These are phyloP conservation scores for Glyptemys insculpta DNA, from an alignment of 2,797 vertebrate species.

Conservation along the genomic window DNA sequence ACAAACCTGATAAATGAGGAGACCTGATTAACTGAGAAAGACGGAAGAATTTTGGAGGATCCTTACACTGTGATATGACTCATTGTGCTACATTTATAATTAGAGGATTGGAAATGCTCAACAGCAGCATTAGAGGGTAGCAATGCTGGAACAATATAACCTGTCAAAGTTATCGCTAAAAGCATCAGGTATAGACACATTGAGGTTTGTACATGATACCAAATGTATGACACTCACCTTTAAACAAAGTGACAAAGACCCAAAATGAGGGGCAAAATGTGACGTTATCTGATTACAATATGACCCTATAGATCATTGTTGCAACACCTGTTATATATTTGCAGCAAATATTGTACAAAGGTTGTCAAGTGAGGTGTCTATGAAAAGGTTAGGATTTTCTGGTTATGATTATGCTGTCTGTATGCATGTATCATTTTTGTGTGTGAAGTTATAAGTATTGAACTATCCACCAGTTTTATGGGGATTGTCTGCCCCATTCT, in stretches of 20 bases:
- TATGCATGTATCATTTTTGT: no score
- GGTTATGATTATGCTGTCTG: no score
- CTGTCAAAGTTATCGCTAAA: background rate
- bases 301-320: no score
- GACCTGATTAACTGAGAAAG: background rate
- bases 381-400: no score
- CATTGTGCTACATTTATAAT: background rate
- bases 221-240: background rate
- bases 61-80: background rate
- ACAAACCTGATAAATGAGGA: background rate
- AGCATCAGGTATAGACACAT: background rate
- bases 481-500: no score
- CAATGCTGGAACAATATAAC: background rate
- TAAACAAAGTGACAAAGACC: background rate
- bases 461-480: no score
- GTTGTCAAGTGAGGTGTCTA: no score
- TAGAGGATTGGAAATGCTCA: background rate
- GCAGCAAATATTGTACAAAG: no score
- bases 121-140: background rate
- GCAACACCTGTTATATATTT: no score
- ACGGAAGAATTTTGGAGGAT: background rate
- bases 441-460: no score
- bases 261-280: rapidly evolving
- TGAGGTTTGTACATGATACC: background rate
- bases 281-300: no score